Base-by-base conservation (phyloP, 2,113 vertebrate genomes). In the Oreochromis niloticus region DNA sequence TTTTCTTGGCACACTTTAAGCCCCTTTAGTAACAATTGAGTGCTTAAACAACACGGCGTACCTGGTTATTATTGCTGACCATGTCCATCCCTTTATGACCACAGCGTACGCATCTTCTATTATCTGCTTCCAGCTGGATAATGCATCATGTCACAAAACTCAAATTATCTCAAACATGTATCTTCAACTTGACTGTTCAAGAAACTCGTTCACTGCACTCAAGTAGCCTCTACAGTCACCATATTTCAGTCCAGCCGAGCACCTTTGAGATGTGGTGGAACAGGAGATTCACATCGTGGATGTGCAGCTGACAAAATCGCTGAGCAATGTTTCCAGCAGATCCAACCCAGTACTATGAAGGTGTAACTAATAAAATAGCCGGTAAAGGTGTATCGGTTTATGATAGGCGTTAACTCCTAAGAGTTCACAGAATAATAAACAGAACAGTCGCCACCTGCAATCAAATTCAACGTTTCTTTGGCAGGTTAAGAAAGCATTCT, bases 401-500 rank as follows among this genome's bases (percentile, higher is more conserved):
- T 73, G 41, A 17, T 46, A 46, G 39, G 39, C 13, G 3, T 43
- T 46, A 43, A 73, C 2, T 2, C 39, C 66, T 46, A 73, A 27
- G 39, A 46, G n/a, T 73, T 73, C 66, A 73, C 22, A 27, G 22
- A 73, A 46, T 46, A 43, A 73, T 73, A 73, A 73, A 46, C 22
- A 1, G 39, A 46, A 73, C 39, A 9, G 5, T 73, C 39, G 27
- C 41, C 68, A 27, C 22, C 68, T 73, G 22, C 22, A 46, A 41
- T 68, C n/a, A 68, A 43, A 41, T 36, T 27, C 6, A 39, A 71
- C 22, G 92, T 6, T 87, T 83, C 11, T 87, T 63, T 71, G 55
- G 88, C 94, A 99, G 98, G 99, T 99, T 32, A 99, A 99, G 95
- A 99, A 99, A 95, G 99, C 99, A 2, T 99, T 99, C 94, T 99